Conservation (phyloP, 2,113 vertebrate species). For the Pomatostomus ruficeps region DNA sequence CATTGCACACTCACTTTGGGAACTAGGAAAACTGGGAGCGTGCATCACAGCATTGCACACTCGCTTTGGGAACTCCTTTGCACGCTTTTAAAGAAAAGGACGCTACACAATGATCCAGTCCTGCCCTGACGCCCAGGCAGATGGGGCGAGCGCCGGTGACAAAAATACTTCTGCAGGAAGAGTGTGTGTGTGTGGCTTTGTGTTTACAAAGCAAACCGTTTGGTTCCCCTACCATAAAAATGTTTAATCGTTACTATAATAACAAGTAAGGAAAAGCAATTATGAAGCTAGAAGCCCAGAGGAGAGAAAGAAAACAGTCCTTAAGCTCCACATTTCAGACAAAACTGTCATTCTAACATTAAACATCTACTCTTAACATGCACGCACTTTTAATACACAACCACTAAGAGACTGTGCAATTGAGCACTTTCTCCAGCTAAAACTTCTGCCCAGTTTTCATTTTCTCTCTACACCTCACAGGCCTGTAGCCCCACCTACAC, state of each 20-base stretch:
- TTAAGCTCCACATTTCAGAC: not conserved
- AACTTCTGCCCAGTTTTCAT: not conserved
- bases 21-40: not conserved
- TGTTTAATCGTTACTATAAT: not conserved
- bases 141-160: rapidly evolving
- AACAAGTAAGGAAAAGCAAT: not conserved
- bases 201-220: not conserved
- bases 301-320: not conserved
- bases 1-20: not conserved
- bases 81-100: not conserved
- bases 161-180: not conserved
- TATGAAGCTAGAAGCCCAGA: not conserved
- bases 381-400: not conserved
- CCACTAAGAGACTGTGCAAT: not conserved
- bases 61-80: not conserved
- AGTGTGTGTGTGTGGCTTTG: not conserved
- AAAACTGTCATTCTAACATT: not conserved
- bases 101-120: not conserved
- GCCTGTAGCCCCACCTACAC: not conserved
- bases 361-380: not conserved
- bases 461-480: not conserved
- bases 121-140: not conserved
- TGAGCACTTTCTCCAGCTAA: not conserved
- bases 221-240: not conserved
- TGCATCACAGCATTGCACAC: rapidly evolving